phyloP scores from a whole-genome alignment of 2,113 vertebrate genomes.

The Scortum barcoo region DNA sequence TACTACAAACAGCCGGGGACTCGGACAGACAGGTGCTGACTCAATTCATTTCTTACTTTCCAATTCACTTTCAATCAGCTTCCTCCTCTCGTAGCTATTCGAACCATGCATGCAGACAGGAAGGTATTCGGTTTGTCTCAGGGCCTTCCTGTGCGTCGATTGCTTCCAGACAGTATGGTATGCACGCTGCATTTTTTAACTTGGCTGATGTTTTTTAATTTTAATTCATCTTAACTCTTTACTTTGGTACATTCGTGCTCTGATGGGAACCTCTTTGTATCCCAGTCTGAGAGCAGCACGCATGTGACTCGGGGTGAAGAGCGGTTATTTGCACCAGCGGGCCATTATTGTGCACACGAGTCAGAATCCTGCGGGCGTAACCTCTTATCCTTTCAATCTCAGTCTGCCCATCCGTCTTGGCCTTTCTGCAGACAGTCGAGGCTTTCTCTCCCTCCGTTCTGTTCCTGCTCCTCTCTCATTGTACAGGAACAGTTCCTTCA shows the following conservation, averaged over 20 bases:
- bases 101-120: neutral
- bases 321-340: constrained; percentile 13
- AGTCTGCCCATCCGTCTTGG: constrained; percentile 2
- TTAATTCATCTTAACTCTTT: neutral
- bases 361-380: neutral
- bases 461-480: constrained; percentile 41
- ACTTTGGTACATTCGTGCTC: neutral
- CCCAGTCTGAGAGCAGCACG: neutral
- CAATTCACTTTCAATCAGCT: neutral
- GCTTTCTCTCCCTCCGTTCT: constrained; percentile 56
- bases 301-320: neutral
- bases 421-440: constrained; percentile 43
- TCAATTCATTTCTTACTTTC: neutral
- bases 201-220: neutral
- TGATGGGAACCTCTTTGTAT: neutral
- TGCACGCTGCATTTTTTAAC: neutral
- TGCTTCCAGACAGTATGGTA: neutral
- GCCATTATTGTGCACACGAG: neutral
- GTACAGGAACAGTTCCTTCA: constrained; percentile 60
- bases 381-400: neutral
- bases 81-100: constrained; percentile 16
- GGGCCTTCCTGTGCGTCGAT: neutral
- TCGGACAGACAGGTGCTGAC: constrained; percentile 86
- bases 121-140: neutral
- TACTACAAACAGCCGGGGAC: constrained; percentile 89